Evolutionary conservation across 2,113 vertebrate species (phyloP).

Genomic region (Solenodon paradoxus): DNA sequence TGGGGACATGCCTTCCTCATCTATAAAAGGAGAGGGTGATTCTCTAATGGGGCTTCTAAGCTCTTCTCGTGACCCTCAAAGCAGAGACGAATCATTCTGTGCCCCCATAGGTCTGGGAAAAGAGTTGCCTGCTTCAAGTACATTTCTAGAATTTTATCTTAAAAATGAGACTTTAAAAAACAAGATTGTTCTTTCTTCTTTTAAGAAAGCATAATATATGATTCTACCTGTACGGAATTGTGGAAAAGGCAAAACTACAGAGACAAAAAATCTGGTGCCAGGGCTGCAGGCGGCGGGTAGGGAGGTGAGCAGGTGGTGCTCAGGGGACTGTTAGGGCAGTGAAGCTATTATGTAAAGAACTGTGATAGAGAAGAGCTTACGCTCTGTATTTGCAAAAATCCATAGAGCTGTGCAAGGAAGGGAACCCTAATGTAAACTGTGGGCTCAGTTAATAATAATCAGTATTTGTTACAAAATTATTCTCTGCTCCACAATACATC

Average conservation of each 20-base stretch:
- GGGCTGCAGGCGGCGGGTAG: neutral
- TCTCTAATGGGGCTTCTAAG: neutral
- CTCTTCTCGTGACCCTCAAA: neutral
- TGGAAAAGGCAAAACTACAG: neutral
- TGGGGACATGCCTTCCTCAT: neutral
- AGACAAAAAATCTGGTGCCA: neutral
- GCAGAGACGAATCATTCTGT: neutral
- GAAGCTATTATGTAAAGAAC: neutral
- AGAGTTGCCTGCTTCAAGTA: neutral
- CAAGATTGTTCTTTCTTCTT: neutral
- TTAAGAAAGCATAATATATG: neutral
- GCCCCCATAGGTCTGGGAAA: neutral
- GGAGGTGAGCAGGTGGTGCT: neutral
- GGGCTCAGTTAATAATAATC: neutral
- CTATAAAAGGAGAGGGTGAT: neutral
- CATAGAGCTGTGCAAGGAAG: neutral
- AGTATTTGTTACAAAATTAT: neutral
- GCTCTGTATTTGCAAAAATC: neutral
- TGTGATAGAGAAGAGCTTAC: neutral
- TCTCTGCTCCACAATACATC: neutral
- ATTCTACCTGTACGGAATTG: neutral
- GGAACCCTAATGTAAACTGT: neutral
- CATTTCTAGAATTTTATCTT: conserved; percentile 3
- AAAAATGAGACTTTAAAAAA: neutral
- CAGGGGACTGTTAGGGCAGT: neutral